Evolutionary conservation across 2,113 vertebrate species (phyloP).

Genomic region (Larimichthys polyactis): DNA sequence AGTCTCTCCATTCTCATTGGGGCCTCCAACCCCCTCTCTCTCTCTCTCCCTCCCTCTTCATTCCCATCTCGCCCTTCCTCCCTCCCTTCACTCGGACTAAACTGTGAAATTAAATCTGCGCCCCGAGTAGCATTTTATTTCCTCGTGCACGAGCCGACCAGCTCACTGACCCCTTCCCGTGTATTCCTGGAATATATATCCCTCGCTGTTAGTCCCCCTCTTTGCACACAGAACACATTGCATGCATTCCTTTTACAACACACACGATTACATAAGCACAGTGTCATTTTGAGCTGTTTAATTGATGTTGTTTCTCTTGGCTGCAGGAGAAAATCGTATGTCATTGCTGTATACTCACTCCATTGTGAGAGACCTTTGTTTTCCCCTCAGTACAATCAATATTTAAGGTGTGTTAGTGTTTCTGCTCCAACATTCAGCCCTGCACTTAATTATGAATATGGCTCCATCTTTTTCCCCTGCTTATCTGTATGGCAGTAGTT

Average conservation of each 20-base stretch:
- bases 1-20: conserved; percentile 1
- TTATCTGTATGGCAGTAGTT: not conserved
- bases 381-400: not conserved
- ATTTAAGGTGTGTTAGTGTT: not conserved
- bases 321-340: not conserved
- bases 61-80: not conserved
- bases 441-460: not conserved
- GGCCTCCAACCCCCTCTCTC: not conserved
- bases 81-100: not conserved
- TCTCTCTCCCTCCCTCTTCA: not conserved
- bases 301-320: not conserved
- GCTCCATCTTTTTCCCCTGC: not conserved
- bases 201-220: no score
- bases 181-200: no score
- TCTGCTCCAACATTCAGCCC: not conserved
- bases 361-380: not conserved
- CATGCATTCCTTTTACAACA: no score
- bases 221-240: no score
- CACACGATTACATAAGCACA: no score
- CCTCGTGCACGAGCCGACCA: not conserved
- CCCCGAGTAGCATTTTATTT: not conserved
- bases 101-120: not conserved
- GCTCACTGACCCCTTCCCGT: conserved; percentile 1
- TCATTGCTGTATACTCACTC: not conserved
- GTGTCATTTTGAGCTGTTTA: no score